A percentile compares a stretch with the other conserved stretches of the same genome.
Conservation (phyloP, 2,888 invertebrate genomes). For the Leptothorax acervorum region DNA sequence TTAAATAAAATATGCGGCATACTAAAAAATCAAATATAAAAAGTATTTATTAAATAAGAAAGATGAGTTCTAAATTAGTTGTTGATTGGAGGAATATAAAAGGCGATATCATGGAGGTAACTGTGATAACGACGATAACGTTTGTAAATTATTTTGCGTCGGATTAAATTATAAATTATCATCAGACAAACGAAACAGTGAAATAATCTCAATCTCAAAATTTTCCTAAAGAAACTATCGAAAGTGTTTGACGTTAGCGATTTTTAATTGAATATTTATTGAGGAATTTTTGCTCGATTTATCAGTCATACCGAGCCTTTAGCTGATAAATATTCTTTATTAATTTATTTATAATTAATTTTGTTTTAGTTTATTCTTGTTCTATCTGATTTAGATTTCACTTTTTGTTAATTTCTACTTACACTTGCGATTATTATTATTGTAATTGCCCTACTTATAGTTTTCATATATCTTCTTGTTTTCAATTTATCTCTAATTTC, state of each 20-base stretch:
- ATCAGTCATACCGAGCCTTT: neutral
- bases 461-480: neutral
- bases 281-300: neutral
- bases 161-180: conserved; percentile 1
- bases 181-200: neutral
- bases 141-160: neutral
- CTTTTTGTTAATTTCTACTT: neutral
- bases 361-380: neutral
- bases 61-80: neutral
- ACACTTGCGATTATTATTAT: neutral
- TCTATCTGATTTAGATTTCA: neutral
- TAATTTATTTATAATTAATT: conserved; percentile 13
- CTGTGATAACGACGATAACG: neutral
- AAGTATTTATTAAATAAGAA: neutral
- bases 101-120: neutral
- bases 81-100: neutral
- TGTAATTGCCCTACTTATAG: neutral
- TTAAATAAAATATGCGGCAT: neutral
- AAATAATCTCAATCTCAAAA: neutral
- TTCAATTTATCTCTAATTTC: neutral
- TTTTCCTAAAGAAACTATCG: neutral
- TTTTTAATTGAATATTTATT: neutral
- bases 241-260: neutral
- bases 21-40: neutral
- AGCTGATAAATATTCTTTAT: neutral